These are phyloP conservation scores for Bombus balteatus DNA, from an alignment of 1,140 invertebrate genomes.

Conservation along the genomic window DNA sequence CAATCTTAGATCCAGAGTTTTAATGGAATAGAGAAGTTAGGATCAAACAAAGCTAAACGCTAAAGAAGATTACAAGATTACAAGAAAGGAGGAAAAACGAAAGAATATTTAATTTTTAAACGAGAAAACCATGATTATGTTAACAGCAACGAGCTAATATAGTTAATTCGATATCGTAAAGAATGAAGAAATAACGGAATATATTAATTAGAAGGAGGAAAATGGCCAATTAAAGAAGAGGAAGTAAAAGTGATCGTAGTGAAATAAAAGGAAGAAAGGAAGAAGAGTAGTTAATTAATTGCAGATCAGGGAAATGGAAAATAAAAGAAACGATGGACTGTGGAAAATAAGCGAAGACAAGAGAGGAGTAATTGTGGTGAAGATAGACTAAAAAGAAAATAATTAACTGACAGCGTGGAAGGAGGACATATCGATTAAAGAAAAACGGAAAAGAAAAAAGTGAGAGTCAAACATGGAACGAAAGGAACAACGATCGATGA, in stretches of 20 bases:
- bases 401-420: neutral
- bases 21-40: too few relatives aligned
- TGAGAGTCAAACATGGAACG: neutral
- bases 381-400: neutral
- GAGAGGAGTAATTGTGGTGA: conserved; percentile 4
- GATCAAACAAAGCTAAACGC: too few relatives aligned
- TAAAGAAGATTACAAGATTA: too few relatives aligned
- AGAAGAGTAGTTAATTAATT: conserved; percentile 3
- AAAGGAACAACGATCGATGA: neutral
- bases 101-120: neutral
- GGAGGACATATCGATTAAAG: neutral
- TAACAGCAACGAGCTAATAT: neutral
- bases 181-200: neutral
- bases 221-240: neutral
- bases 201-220: neutral
- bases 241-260: neutral
- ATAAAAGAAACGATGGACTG: neutral
- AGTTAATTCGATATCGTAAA: neutral
- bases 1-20: too few relatives aligned
- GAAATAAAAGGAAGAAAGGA: neutral
- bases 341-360: neutral
- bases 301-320: neutral
- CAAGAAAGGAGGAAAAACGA: too few relatives aligned
- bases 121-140: neutral
- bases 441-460: neutral